Evolutionary conservation across 2,113 vertebrate species (phyloP).

Genomic region (Pantherophis guttatus): DNA sequence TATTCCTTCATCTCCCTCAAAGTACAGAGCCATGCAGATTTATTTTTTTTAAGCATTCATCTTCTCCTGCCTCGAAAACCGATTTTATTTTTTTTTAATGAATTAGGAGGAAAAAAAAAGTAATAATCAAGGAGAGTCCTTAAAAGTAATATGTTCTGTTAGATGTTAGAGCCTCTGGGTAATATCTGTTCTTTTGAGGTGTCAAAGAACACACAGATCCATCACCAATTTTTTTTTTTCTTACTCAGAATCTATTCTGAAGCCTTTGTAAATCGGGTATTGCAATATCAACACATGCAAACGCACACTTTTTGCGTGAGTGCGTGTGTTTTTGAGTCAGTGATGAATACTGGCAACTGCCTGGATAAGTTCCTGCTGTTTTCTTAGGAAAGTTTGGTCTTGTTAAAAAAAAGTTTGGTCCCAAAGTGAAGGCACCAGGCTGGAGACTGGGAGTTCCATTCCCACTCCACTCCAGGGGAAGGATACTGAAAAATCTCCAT

Average conservation of each 20-base stretch:
- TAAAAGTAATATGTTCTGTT: neutral
- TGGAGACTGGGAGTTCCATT: neutral
- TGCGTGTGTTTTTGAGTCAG: neutral
- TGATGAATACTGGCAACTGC: neutral
- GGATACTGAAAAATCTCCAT: too few relatives aligned
- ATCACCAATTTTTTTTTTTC: neutral
- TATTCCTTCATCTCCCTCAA: neutral
- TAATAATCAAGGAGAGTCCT: neutral
- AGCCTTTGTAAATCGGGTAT: neutral
- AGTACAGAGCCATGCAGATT: neutral
- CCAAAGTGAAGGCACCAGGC: neutral
- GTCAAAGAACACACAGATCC: neutral
- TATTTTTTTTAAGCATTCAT: neutral
- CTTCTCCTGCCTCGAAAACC: neutral
- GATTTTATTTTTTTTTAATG: neutral
- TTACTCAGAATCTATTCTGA: neutral
- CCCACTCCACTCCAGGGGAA: too few relatives aligned
- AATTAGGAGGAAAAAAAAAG: neutral
- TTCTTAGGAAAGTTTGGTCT: neutral
- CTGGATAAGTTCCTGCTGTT: neutral
- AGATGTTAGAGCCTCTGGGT: neutral
- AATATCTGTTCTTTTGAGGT: neutral
- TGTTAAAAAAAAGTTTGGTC: neutral
- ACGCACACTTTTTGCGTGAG: neutral
- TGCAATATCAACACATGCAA: neutral